Percentiles rank a stretch among this genome's conserved stretches.
Evolutionary conservation across 2,797 vertebrate genomes (phyloP).

Genomic region (Ptychobarbus kaznakovi): DNA sequence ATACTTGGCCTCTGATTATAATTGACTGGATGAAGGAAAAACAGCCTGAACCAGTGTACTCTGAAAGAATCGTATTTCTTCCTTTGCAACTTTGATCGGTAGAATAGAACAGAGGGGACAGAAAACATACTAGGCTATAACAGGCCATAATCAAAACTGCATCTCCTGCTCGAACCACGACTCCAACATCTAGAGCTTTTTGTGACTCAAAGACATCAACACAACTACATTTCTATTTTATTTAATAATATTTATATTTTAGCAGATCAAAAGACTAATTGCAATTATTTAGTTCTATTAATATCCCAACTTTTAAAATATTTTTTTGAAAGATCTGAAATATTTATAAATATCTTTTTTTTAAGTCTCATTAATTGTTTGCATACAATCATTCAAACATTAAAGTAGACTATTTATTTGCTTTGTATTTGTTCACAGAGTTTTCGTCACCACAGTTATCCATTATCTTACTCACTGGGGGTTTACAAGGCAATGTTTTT

Average conservation of each 20-base stretch:
- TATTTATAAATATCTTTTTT: too few relatives aligned
- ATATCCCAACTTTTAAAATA: too few relatives aligned
- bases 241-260: too few relatives aligned
- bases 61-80: background rate
- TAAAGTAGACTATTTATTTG: background rate
- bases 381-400: background rate
- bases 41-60: background rate
- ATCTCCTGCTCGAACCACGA: background rate
- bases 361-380: background rate
- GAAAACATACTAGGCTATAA: background rate
- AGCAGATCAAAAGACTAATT: background rate
- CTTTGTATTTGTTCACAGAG: background rate
- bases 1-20: constrained; percentile 57
- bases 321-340: too few relatives aligned
- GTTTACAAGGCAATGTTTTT: background rate
- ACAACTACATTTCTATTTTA: background rate
- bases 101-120: background rate
- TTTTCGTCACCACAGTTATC: background rate
- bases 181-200: background rate
- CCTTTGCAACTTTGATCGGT: constrained; percentile 3
- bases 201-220: background rate
- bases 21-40: constrained; percentile 54
- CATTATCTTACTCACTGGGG: background rate
- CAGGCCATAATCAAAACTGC: background rate
- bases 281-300: background rate